These are phyloP conservation scores for Clarias platycephalus DNA, from an alignment of 2,797 vertebrate species.

Conservation along the genomic window DNA sequence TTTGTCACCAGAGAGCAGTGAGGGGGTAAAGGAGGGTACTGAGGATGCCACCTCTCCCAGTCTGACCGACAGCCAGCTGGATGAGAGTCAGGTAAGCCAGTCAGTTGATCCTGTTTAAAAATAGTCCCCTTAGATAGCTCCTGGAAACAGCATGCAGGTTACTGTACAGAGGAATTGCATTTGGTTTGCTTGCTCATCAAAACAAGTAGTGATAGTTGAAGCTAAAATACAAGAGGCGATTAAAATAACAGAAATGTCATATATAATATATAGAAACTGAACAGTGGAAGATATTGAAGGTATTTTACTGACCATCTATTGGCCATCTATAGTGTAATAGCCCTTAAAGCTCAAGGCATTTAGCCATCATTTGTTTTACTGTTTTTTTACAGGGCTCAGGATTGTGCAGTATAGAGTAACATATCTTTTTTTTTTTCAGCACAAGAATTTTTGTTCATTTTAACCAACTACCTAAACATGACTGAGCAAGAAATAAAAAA, in stretches of 20 bases:
- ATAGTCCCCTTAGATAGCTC: conserved; percentile 51
- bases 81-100: conserved; percentile 65
- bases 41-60: conserved; percentile 63
- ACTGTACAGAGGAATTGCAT: conserved; percentile 54
- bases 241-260: conserved; percentile 4
- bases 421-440: too few species aligned
- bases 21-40: conserved; percentile 60
- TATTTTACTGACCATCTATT: neutral
- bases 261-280: neutral
- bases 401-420: too few species aligned
- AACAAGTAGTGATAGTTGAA: neutral
- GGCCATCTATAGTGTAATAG: too few species aligned
- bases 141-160: neutral
- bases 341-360: too few species aligned
- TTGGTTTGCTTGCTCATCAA: neutral
- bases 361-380: too few species aligned
- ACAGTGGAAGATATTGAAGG: neutral
- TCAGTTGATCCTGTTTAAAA: conserved; percentile 41
- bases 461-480: too few species aligned
- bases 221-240: neutral
- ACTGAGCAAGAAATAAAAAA: too few species aligned
- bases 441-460: too few species aligned
- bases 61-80: conserved; percentile 28
- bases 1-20: conserved; percentile 65
- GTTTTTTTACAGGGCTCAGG: too few species aligned